phyloP scores from a whole-genome alignment of 2,113 vertebrate species.

The Perca schrenkii region DNA sequence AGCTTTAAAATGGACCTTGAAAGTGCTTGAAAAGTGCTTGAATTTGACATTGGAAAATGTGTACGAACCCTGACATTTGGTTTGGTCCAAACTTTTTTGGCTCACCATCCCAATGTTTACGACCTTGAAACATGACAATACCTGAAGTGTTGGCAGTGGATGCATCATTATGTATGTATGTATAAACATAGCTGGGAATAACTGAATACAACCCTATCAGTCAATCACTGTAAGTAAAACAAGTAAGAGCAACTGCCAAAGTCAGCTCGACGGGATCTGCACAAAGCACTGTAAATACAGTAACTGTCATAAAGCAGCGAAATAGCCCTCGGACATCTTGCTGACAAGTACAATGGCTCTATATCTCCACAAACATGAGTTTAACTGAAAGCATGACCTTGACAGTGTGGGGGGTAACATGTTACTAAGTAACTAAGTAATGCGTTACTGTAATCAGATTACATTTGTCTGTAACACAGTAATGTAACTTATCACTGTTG shows the following conservation, averaged over 20 bases:
- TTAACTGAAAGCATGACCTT: not conserved
- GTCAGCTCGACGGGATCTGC: not conserved
- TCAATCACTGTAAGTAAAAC: not conserved
- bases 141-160: not conserved
- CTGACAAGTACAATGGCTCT: not conserved
- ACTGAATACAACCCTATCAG: not conserved
- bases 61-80: not conserved
- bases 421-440: too few relatives aligned
- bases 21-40: too few relatives aligned
- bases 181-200: constrained; percentile 19
- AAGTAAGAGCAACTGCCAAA: constrained; percentile 1
- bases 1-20: too few relatives aligned
- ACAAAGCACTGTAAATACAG: not conserved
- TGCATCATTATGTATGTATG: not conserved
- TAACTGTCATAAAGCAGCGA: not conserved
- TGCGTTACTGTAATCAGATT: too few relatives aligned
- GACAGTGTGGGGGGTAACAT: not conserved
- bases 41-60: too few relatives aligned
- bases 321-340: not conserved
- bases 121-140: not conserved
- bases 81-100: not conserved
- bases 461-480: too few relatives aligned
- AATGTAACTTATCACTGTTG: too few relatives aligned
- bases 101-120: not conserved
- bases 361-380: constrained; percentile 1